Conservation (phyloP, 2,888 invertebrate genomes). For the Caenorhabditis angaria region DNA sequence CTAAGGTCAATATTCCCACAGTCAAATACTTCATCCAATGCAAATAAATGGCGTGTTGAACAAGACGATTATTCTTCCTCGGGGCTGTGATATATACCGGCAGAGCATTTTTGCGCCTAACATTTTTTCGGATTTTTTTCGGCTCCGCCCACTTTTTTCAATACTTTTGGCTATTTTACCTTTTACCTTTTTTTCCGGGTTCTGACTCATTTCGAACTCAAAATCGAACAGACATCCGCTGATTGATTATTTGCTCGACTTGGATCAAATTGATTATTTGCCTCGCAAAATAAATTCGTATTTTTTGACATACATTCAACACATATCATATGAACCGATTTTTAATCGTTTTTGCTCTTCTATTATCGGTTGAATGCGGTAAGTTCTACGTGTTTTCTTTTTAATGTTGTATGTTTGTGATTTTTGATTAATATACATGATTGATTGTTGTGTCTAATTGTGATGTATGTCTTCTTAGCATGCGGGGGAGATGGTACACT, state of each 20-base stretch:
- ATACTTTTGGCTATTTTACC: conserved; percentile 9
- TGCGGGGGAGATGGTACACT: conserved; percentile 5
- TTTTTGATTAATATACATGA: no score
- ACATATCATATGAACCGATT: conserved; percentile 31
- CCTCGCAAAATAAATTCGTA: background rate
- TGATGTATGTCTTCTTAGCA: background rate
- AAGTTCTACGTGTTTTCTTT: conserved; percentile 20
- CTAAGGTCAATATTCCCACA: conserved; percentile 52
- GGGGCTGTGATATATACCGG: conserved; percentile 30
- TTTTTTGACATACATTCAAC: no score
- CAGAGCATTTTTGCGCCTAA: background rate
- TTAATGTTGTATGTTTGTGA: no score
- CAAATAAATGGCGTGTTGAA: conserved; percentile 51
- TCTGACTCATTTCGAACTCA: background rate
- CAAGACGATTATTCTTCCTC: conserved; percentile 48
- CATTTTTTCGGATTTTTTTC: background rate
- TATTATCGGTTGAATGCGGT: conserved; percentile 34
- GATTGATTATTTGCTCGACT: conserved; percentile 2
- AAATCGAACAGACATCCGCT: background rate
- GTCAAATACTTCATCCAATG: conserved; percentile 47
- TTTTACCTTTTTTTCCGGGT: conserved; percentile 3
- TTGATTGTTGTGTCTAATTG: background rate
- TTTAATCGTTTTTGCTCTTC: conserved; percentile 17
- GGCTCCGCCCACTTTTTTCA: conserved; percentile 12
- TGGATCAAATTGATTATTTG: background rate